Evolutionary conservation across 2,888 invertebrate genomes (phyloP), one percentile per base, ranked within the genome.

Genomic region (Pseudeuparius sepicola): DNA sequence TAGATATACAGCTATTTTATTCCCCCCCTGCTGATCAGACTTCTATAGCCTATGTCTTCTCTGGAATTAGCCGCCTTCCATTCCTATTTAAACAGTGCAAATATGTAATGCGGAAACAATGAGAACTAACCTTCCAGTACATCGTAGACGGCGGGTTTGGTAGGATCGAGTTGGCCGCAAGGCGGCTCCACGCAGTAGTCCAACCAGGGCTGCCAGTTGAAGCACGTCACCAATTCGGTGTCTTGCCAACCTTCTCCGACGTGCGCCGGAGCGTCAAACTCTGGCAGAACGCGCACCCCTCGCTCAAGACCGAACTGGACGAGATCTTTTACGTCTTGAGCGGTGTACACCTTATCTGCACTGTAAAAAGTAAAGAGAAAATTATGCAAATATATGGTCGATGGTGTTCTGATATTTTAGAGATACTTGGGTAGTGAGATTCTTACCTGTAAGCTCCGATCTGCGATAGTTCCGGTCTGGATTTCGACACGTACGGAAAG

Each of bases 221-320:
- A 75, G 58, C 78, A 79, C 12, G 73, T 73, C 2, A 77, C 74
- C 49, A 76, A 69, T 34, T 65, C 69, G 27, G 73, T 73, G 42
- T 73, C 70, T 60, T 86, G 84, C 85, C 85, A 86, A 14, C 86
- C 86, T 57, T 85, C 84, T 26, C 87, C 86, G 9, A 86, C 85
- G 56, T 89, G 89, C 39, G 88, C 87, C 1, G 92, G 92, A 34
- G 87, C 86, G 59, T 92, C 90, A 53, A 90, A 84, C 65, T 94
- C 94, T 0, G 93, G 92, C 51, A 94, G 57, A 6, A 94, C 80
- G 24, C 88, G 71, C 34, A 94, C 78, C 0, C 93, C 94, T 28
- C 87, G 25, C 17, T 20, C 42, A 34, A 35, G 44, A 24, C 41
- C 52, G 29, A 47, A 52, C 6, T 44, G 28, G 12, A 51, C 47